Evolutionary conservation across 2,888 invertebrate genomes (phyloP).

Genomic region (Pegoplata infirma): DNA sequence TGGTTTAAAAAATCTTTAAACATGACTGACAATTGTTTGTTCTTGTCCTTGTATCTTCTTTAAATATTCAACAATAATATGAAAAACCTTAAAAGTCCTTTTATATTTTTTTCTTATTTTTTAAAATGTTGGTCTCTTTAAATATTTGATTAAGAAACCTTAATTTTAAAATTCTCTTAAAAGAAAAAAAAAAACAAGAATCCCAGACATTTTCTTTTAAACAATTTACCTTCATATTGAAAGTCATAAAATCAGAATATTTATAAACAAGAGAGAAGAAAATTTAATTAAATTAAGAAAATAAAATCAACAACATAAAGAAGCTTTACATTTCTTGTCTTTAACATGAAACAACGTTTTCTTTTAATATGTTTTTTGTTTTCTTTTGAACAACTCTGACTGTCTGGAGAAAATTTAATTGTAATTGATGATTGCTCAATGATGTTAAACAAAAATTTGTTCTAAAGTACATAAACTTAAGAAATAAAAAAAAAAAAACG

Average conservation of each 20-base stretch:
- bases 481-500: no score
- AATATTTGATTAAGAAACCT: no score
- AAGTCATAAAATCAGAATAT: neutral
- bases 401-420: conserved; percentile 6
- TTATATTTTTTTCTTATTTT: no score
- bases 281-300: conserved; percentile 51
- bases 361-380: neutral
- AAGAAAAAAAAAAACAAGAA: neutral
- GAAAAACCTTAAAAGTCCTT: no score
- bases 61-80: no score
- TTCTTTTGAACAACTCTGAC: no score
- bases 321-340: neutral
- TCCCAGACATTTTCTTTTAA: neutral
- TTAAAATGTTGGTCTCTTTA: no score
- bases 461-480: neutral
- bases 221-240: neutral
- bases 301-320: conserved; percentile 9
- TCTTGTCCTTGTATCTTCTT: no score
- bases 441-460: conserved; percentile 5
- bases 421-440: conserved; percentile 26
- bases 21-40: no score
- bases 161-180: no score
- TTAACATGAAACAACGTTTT: neutral
- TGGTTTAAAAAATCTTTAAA: no score
- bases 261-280: neutral